Conservation (phyloP, 92 coral and sea anemone genomes). For the Scolanthus callimorphus region DNA sequence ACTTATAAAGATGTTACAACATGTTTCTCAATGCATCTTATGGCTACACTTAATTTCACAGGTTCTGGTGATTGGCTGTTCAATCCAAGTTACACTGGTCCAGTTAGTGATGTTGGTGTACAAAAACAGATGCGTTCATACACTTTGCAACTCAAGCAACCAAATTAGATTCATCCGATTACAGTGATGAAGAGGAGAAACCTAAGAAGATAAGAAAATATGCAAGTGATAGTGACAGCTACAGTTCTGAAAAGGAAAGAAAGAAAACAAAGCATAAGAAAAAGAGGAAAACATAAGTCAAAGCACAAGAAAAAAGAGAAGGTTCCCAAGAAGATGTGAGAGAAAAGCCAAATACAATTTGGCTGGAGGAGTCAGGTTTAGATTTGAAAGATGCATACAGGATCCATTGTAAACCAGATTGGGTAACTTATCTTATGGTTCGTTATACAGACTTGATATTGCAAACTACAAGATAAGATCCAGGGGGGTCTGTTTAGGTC, state of each 20-base stretch:
- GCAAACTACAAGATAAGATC: constrained; percentile 72
- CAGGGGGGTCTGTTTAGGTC: constrained; percentile 68
- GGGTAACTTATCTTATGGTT: constrained; percentile 73
- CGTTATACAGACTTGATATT: constrained; percentile 80
- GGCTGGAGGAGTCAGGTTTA: constrained; percentile 88
- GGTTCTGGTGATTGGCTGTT: constrained; percentile 56
- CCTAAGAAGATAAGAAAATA: constrained; percentile 1
- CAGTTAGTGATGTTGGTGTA: neutral
- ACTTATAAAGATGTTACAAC: too few species aligned
- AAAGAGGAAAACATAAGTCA: constrained; percentile 14
- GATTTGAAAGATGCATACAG: constrained; percentile 77
- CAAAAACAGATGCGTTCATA: neutral
- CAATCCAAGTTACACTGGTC: constrained; percentile 47
- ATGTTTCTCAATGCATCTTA: too few species aligned
- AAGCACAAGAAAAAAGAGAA: constrained; percentile 9
- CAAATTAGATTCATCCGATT: neutral
- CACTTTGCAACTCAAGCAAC: constrained; percentile 1
- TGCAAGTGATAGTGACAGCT: constrained; percentile 28
- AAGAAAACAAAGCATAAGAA: constrained; percentile 62
- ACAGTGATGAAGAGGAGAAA: constrained; percentile 19
- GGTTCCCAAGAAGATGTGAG: constrained; percentile 29
- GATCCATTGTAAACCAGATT: constrained; percentile 78
- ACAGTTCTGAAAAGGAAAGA: constrained; percentile 49
- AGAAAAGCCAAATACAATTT: constrained; percentile 74
- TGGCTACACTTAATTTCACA: constrained; percentile 10